phyloP scores from a whole-genome alignment of 2,888 invertebrate species.

The Galerucella pusilla region DNA sequence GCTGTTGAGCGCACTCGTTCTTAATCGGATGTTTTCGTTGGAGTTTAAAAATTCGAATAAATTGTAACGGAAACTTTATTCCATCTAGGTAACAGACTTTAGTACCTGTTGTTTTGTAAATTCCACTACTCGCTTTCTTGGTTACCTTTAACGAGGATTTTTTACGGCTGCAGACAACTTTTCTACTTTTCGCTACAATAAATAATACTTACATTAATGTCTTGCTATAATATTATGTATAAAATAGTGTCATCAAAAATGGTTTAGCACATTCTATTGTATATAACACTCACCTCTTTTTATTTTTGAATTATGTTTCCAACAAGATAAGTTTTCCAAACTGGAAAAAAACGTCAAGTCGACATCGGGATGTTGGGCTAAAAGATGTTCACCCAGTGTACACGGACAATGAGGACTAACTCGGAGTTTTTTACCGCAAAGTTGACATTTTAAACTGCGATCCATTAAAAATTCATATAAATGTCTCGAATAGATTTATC shows the following conservation, averaged over 20 bases:
- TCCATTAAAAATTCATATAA: slow-evolving; percentile 29
- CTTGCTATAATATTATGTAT: no score
- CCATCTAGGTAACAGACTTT: slow-evolving; percentile 2
- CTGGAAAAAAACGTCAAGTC: slow-evolving; percentile 29
- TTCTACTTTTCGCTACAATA: neutral
- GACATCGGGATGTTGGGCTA: slow-evolving; percentile 21
- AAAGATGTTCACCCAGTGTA: slow-evolving; percentile 24
- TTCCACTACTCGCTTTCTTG: neutral
- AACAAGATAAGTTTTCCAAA: slow-evolving; percentile 9
- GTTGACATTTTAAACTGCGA: slow-evolving; percentile 25
- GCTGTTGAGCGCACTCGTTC: no score
- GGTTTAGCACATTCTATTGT: neutral
- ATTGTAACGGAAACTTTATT: neutral
- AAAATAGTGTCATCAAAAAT: no score
- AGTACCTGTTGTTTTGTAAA: slow-evolving; percentile 15
- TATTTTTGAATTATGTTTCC: slow-evolving; percentile 1
- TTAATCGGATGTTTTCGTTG: no score
- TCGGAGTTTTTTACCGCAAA: slow-evolving; percentile 24
- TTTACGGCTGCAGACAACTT: slow-evolving; percentile 13
- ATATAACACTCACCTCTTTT: neutral
- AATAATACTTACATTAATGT: neutral
- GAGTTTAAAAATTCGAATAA: neutral
- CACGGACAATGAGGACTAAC: slow-evolving; percentile 22
- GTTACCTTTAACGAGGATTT: slow-evolving; percentile 12
- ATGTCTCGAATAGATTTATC: slow-evolving; percentile 13